A percentile compares a stretch with the other conserved stretches of the same genome.
Evolutionary conservation across 2,888 invertebrate genomes (phyloP).

Genomic region (Osmoderma eremita): DNA sequence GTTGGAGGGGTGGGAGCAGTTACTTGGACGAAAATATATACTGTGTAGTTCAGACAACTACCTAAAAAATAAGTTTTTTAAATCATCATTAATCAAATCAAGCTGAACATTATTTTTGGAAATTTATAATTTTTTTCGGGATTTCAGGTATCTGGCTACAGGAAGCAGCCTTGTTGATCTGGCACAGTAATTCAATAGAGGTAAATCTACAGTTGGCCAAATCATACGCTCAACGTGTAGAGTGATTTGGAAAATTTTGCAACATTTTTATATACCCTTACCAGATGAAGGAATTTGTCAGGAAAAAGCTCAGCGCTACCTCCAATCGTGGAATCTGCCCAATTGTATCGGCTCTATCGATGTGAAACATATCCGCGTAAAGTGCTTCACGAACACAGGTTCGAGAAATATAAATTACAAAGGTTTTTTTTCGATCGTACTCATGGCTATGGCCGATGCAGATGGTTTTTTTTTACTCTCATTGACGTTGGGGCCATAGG

Average conservation of each 20-base stretch:
- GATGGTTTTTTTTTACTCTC: slow-evolving; percentile 28
- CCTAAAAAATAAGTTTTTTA: too few species aligned
- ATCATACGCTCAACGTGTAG: slow-evolving; percentile 1
- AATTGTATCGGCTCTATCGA: slow-evolving; percentile 42
- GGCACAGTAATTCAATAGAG: slow-evolving; percentile 17
- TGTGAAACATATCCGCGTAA: slow-evolving; percentile 43
- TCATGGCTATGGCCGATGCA: slow-evolving; percentile 20
- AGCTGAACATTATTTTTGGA: too few species aligned
- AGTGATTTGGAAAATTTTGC: slow-evolving; percentile 41
- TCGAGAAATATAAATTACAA: slow-evolving; percentile 40
- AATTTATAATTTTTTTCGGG: too few species aligned
- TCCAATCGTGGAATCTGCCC: slow-evolving; percentile 36
- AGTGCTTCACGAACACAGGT: slow-evolving; percentile 40
- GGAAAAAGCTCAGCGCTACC: slow-evolving; percentile 24
- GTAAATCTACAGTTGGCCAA: slow-evolving; percentile 5
- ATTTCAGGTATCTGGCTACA: slow-evolving; percentile 35
- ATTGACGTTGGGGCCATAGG: slow-evolving; percentile 23
- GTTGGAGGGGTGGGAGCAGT: too few species aligned
- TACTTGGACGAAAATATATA: too few species aligned
- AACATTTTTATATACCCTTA: slow-evolving; percentile 43
- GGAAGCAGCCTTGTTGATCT: slow-evolving; percentile 1
- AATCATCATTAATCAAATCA: too few species aligned
- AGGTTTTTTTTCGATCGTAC: slow-evolving; percentile 29
- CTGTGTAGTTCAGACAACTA: too few species aligned
- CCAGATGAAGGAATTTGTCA: slow-evolving; percentile 41